Base-by-base conservation (phyloP, 2,888 invertebrate genomes). In the Neuroscelio doddi region DNA sequence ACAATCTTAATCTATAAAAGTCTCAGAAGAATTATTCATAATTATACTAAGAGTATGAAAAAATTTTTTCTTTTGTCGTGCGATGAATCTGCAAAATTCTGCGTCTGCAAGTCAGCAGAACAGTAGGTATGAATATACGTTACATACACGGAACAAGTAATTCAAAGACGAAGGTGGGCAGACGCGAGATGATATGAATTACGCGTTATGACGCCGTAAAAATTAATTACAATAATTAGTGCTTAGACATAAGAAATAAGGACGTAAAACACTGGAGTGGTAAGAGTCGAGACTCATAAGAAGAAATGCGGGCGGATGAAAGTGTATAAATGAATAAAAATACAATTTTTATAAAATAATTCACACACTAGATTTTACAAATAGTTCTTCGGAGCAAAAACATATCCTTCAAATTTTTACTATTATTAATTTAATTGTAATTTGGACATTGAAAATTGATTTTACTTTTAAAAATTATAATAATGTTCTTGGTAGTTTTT, bases 211-310 rank as follows among this genome's bases (percentile, higher is more conserved):
- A 65, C 57, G 38, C 16, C 17, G 52, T 49, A 44, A 15, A 62
- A 66, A 66, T 66, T 66, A 61, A 66, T 66, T 49, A 50, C 51
- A 24, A 57, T 66, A 66, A 65, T 65, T 65, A 61, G 47, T 57
- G 51, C 50, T 56, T 15, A n/a, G 56, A 41, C 39, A 46, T 57
- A 53, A 59, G 9, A 12, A 9, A 39, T 3, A n/a, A n/a, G n/a
- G 30, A 30, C 3, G n/a, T 30, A n/a, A 17, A 41, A 41, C 1
- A 16, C 24, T 1, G 12, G 7, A 24, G 41, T 16, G 10, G 10
- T 10, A 41, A 12, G 4, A 2, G 12, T 15, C 15, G 36, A 10
- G 36, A 5, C 3, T 36, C 36, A 8, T 15, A 21, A 14, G 36
- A 36, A 36, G 36, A 3, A 32, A 32, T 36, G 30, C 3, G 30